Conservation (phyloP, 2,113 vertebrate species). For the Lampris megalopsis region DNA sequence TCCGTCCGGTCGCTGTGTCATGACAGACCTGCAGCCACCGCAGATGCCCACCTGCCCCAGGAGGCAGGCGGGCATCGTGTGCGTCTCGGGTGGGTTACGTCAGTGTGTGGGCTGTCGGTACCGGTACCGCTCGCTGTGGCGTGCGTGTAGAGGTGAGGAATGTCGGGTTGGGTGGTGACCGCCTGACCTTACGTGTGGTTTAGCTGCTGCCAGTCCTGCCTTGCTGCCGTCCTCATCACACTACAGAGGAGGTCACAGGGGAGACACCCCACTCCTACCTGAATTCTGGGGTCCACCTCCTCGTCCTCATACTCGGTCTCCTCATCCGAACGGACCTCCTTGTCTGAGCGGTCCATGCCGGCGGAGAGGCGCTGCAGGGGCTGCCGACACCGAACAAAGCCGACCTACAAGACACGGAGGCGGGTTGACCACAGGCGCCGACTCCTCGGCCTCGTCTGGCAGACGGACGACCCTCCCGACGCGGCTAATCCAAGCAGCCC, state of each 20-base stretch:
- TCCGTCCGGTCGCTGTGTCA: no score
- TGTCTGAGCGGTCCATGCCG: constrained; percentile 75
- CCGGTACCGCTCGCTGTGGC: no score
- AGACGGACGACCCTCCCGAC: neutral
- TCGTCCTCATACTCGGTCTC: constrained; percentile 84
- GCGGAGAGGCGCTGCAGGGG: constrained; percentile 22
- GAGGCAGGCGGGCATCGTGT: no score
- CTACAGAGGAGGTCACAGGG: neutral
- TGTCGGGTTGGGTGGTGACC: no score
- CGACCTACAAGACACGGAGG: neutral
- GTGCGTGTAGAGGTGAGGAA: no score
- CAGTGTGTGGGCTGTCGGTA: no score
- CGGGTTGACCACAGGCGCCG: neutral
- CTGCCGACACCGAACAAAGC: constrained; percentile 64
- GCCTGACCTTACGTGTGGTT: no score
- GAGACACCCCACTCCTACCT: constrained; percentile 77
- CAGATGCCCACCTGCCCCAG: no score
- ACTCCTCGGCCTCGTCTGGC: constrained; percentile 5
- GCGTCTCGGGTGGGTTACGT: no score
- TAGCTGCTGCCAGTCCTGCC: neutral
- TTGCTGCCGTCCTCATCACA: neutral
- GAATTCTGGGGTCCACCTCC: constrained; percentile 94
- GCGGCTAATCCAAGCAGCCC: neutral
- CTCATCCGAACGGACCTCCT: constrained; percentile 75
- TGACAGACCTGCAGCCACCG: no score